Conservation (phyloP, 2,797 vertebrate species). For the Prunella strophiata region DNA sequence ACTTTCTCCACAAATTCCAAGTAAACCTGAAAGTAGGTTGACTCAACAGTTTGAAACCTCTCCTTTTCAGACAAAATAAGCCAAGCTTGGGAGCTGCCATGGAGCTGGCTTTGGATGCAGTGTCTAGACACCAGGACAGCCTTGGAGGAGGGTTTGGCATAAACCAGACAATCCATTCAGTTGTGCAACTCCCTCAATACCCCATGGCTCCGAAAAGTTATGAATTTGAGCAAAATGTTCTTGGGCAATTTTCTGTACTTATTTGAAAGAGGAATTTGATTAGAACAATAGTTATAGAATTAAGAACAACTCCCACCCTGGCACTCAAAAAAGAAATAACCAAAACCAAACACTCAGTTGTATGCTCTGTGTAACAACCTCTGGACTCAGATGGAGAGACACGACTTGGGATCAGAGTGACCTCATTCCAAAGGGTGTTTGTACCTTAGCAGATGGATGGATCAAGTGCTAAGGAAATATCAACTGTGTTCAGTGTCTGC, state of each 20-base stretch:
- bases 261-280: constrained; percentile 42
- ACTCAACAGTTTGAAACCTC: neutral
- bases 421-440: neutral
- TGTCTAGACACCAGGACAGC: neutral
- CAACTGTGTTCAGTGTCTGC: neutral
- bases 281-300: constrained; percentile 51
- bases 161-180: neutral
- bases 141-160: neutral
- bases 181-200: neutral
- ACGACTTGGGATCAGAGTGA: neutral
- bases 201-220: neutral
- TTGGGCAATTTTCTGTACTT: constrained; percentile 35
- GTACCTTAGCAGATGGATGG: neutral
- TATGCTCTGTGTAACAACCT: neutral
- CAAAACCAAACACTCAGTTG: constrained; percentile 6
- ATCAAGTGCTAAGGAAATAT: neutral
- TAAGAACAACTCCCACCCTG: constrained; percentile 23
- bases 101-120: neutral
- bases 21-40: neutral
- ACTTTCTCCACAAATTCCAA: neutral
- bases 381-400: neutral
- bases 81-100: neutral
- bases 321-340: constrained; percentile 15
- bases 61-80: neutral
- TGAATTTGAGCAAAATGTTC: neutral